Evolutionary conservation across 1,140 invertebrate species (phyloP), one percentile per base, ranked within the genome.

Genomic region (Cylas formicarius): DNA sequence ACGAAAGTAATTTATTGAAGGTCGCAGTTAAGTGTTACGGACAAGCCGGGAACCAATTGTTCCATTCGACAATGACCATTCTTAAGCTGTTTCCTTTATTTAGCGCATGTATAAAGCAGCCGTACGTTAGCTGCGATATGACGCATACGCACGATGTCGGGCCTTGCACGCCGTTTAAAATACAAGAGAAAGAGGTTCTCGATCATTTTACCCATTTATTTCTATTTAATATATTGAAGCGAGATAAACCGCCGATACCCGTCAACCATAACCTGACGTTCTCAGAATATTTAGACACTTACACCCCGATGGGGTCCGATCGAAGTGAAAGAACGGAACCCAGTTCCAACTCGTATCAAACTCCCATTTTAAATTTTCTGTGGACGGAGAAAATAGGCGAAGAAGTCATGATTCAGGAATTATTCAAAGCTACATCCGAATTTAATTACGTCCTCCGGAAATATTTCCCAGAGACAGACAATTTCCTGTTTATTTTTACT

Each of bases 341-440:
- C 5, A 19, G 0, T 10, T n/a, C 1, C 26, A 13, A 42, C 5
- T 31, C 44, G 13, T 53, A 53, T 31, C 26, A 51, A 13, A 34
- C 44, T 5, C 19, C 40, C 1, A 35, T 49, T 16, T 49, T 47
- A 13, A 5, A 49, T 19, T 59, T 45, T 26, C 11, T 27, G 18
- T 55, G 52, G 55, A 53, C 47, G 21, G 52, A 59, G 27, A 42
- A 45, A 6, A 32, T 57, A 20, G 17, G 40, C 4, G 18, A 27
- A 7, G 23, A 42, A n/a, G 35, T 51, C 7, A 10, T 59, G 14
- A 9, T 49, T 7, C 57, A 59, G 36, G 16, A 48, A 35, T 5
- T 57, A 14, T 48, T 35, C 13, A 42, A 44, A 37, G 48, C 49
- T 6, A 27, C 34, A 8, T 14, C 50, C 4, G 21, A 50, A 8